A percentile compares a stretch with the other conserved stretches of the same genome.
These are phyloP conservation scores for Eclectus roratus DNA, from an alignment of 2,113 vertebrate genomes.

Conservation along the genomic window DNA sequence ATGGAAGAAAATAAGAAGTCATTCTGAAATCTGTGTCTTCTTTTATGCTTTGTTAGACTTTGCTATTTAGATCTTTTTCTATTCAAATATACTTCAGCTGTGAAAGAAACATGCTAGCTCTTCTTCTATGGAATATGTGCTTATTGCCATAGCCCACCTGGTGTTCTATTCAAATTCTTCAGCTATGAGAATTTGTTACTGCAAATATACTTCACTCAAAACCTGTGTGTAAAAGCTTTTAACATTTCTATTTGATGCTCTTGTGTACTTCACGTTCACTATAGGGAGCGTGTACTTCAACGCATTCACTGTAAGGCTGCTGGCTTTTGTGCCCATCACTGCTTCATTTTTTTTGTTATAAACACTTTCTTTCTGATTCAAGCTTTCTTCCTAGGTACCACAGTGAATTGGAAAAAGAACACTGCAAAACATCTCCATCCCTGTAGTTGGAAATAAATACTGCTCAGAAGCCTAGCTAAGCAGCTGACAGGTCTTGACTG, in stretches of 20 bases:
- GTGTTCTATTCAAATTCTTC: background rate
- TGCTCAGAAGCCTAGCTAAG: background rate
- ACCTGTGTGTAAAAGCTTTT: background rate
- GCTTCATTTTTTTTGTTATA: background rate
- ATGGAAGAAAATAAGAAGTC: background rate
- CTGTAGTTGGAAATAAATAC: background rate
- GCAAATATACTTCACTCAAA: background rate
- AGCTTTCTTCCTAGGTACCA: background rate
- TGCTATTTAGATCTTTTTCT: background rate
- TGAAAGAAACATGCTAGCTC: background rate
- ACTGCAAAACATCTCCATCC: background rate
- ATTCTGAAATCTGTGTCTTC: background rate
- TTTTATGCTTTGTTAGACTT: background rate
- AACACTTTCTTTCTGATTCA: background rate
- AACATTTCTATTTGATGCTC: background rate
- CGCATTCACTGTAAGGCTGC: background rate
- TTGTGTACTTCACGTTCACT: background rate
- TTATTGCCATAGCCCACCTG: background rate
- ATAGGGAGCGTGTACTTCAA: background rate
- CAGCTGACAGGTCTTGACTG: background rate
- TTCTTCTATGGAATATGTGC: background rate
- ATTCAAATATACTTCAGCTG: background rate
- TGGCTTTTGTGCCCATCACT: background rate
- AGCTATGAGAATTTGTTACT: background rate
- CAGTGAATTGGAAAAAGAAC: background rate